Evolutionary conservation across 2,113 vertebrate species (phyloP).

Genomic region (Phoenicopterus ruber): DNA sequence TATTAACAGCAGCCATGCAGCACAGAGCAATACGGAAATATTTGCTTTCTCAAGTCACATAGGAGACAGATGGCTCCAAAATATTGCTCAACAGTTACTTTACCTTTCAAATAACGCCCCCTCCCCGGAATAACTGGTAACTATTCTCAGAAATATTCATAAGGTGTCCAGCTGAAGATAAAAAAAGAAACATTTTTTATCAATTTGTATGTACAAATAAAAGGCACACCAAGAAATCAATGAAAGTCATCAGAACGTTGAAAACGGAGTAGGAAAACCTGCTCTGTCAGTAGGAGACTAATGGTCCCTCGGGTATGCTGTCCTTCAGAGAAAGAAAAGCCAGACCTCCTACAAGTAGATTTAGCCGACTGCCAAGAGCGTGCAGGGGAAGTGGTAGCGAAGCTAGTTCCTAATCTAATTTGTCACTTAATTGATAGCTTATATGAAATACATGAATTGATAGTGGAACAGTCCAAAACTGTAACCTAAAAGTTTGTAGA

Average conservation of each 20-base stretch:
- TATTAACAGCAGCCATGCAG: not conserved
- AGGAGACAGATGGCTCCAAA: not conserved
- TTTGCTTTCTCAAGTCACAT: not conserved
- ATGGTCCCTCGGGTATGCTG: not conserved
- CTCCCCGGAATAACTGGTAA: not conserved
- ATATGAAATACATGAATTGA: not conserved
- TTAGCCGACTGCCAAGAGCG: not conserved
- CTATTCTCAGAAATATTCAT: not conserved
- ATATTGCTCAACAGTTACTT: not conserved
- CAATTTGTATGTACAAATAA: not conserved
- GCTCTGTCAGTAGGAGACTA: not conserved
- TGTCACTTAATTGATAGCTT: not conserved
- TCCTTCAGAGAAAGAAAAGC: not conserved
- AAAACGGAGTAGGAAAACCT: not conserved
- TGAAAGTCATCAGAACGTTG: not conserved
- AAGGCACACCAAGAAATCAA: not conserved
- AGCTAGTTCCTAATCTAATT: not conserved
- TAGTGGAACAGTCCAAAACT: not conserved
- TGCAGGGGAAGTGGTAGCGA: not conserved
- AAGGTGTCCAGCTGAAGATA: not conserved
- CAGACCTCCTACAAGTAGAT: not conserved
- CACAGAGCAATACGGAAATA: not conserved
- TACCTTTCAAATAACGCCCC: not conserved
- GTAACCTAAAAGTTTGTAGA: not conserved
- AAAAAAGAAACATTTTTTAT: not conserved